Conservation (phyloP, 2,113 vertebrate species). For the Solea senegalensis region DNA sequence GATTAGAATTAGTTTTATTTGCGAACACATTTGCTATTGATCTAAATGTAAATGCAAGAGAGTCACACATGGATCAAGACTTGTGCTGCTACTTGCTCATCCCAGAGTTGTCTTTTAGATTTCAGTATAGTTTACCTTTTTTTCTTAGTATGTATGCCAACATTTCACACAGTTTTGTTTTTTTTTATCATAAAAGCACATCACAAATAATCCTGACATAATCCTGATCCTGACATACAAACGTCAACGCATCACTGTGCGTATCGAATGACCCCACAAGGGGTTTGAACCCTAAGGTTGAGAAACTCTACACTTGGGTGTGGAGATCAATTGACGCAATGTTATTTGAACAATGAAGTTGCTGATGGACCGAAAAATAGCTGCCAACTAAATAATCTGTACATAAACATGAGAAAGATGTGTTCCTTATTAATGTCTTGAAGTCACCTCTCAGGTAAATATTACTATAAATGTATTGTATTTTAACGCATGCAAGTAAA, state of each 20-base stretch:
- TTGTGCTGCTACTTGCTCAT: too few species aligned
- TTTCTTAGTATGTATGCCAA: too few species aligned
- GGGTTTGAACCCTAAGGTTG: slow-evolving; percentile 8
- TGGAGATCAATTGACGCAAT: slow-evolving; percentile 10
- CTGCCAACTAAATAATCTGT: slow-evolving; percentile 1
- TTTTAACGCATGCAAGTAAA: neutral
- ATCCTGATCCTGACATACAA: neutral
- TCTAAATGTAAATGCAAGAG: neutral
- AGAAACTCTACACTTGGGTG: slow-evolving; percentile 41
- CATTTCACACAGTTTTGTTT: too few species aligned
- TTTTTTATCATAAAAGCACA: neutral
- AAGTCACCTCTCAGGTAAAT: too few species aligned
- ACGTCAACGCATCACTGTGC: neutral
- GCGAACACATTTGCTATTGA: neutral
- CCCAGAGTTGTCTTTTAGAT: too few species aligned
- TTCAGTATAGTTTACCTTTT: too few species aligned
- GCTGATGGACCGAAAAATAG: slow-evolving; percentile 20
- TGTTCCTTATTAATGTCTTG: too few species aligned
- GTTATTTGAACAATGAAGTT: slow-evolving; percentile 11
- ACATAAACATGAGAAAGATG: neutral
- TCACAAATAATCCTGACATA: too few species aligned
- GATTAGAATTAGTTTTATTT: neutral
- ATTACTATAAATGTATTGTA: too few species aligned
- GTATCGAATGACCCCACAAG: neutral
- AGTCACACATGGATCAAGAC: too few species aligned